A percentile compares a stretch with the other conserved stretches of the same genome.
Conservation (phyloP, 2,113 vertebrate species). For the Pelecanus crispus region DNA sequence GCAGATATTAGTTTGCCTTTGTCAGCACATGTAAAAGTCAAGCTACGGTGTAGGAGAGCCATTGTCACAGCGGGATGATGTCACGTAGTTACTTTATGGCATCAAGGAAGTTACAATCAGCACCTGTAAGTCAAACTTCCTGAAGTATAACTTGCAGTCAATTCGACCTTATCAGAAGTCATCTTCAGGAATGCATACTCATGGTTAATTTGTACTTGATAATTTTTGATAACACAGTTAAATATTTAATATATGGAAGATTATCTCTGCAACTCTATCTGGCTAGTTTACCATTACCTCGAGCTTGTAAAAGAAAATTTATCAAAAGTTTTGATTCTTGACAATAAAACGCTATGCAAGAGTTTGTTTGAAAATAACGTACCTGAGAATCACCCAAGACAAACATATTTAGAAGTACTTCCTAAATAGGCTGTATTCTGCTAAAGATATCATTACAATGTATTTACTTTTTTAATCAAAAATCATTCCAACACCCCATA, state of each 20-base stretch:
- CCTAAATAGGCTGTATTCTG: neutral
- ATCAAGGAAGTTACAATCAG: constrained; percentile 6
- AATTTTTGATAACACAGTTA: constrained; percentile 1
- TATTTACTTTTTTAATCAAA: neutral
- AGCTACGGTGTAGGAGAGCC: neutral
- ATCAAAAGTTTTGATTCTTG: constrained; percentile 15
- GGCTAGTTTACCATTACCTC: neutral
- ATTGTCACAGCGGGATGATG: neutral
- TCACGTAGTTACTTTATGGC: neutral
- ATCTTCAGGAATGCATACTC: constrained; percentile 11
- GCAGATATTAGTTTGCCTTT: neutral
- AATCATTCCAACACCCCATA: neutral
- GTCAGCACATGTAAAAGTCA: neutral
- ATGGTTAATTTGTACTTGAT: neutral
- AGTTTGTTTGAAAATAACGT: neutral
- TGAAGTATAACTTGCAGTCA: neutral
- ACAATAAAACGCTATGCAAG: neutral
- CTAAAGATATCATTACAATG: neutral
- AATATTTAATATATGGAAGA: constrained; percentile 27
- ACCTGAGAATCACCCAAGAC: neutral
- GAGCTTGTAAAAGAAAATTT: neutral
- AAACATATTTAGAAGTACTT: neutral
- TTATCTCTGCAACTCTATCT: neutral
- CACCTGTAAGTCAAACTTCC: constrained; percentile 11
- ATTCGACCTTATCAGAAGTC: neutral